phyloP scores from a whole-genome alignment of 1,140 invertebrate species.

The Pogonognathellus flavescens region DNA sequence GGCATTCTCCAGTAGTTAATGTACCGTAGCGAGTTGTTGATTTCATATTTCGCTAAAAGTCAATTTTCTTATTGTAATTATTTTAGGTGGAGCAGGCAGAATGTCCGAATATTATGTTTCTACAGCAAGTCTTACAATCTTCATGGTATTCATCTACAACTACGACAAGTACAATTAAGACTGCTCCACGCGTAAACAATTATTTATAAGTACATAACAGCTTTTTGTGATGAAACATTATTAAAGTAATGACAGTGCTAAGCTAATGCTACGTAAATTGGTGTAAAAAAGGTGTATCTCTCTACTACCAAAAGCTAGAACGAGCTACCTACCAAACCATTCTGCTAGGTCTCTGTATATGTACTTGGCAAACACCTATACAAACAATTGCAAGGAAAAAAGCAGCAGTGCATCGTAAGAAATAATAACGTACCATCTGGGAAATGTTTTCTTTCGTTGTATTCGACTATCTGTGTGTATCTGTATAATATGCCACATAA shows the following conservation, averaged over 20 bases:
- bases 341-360: background rate
- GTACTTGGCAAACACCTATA: too few species aligned
- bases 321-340: background rate
- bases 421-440: background rate
- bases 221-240: conserved; percentile 41
- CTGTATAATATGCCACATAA: background rate
- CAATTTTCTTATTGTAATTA: conserved; percentile 33
- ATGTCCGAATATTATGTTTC: conserved; percentile 1
- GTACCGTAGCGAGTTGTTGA: conserved; percentile 38
- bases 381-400: too few species aligned
- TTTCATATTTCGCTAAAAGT: conserved; percentile 31
- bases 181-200: background rate
- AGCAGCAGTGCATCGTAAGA: too few species aligned
- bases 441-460: background rate
- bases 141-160: conserved; percentile 35
- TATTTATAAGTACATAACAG: conserved; percentile 28
- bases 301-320: too few species aligned
- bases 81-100: conserved; percentile 40
- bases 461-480: background rate
- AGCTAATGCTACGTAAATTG: too few species aligned
- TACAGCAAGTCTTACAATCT: conserved; percentile 22
- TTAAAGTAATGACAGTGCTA: conserved; percentile 27
- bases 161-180: conserved; percentile 40
- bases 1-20: background rate
- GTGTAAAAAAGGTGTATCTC: too few species aligned